A percentile compares a stretch with the other conserved stretches of the same genome.
Conservation (phyloP, 2,888 invertebrate species). For the Pseudococcus jackbeardsleyi region DNA sequence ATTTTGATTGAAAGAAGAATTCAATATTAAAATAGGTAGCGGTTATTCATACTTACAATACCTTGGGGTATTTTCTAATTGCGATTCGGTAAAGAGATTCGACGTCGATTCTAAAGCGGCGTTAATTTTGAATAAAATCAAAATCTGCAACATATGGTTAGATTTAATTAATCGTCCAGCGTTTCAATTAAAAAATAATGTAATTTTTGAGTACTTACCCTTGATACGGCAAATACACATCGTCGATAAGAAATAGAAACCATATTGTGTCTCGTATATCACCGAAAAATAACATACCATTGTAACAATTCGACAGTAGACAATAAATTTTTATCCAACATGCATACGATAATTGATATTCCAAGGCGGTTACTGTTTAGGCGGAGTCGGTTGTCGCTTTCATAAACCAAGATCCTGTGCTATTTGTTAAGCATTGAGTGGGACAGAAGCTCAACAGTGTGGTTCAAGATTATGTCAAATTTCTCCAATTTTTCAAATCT, state of each 20-base stretch:
- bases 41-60: neutral
- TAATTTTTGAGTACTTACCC: neutral
- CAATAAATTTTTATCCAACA: neutral
- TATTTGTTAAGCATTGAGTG: neutral
- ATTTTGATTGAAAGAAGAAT: no score
- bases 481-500: neutral
- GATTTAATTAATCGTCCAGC: no score
- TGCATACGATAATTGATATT: conserved; percentile 5
- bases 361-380: conserved; percentile 9
- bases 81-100: neutral
- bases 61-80: neutral
- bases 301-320: neutral
- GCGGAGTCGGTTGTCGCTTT: conserved; percentile 10
- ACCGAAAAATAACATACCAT: neutral
- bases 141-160: neutral
- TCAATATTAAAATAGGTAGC: no score
- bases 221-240: neutral
- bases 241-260: neutral
- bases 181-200: neutral
- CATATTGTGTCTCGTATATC: neutral
- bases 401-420: neutral
- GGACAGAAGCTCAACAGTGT: neutral
- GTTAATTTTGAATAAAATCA: neutral
- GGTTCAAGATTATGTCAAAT: neutral
- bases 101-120: neutral